Evolutionary conservation across 1,140 invertebrate genomes (phyloP).

Genomic region (Bactericera cockerelli): DNA sequence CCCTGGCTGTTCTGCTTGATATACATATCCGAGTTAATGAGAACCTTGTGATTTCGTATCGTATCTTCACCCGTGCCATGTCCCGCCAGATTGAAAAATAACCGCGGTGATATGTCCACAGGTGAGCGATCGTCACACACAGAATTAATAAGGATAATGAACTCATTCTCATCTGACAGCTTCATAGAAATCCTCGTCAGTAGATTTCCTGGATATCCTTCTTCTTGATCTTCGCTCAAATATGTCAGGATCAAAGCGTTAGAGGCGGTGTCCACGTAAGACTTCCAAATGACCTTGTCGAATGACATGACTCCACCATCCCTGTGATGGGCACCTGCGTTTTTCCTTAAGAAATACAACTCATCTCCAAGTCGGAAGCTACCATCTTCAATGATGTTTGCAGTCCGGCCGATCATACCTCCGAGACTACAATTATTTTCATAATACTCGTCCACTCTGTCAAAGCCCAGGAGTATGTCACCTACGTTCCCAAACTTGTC

Average conservation of each 20-base stretch:
- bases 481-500: not conserved
- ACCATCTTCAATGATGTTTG: not conserved
- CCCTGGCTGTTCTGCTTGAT: not conserved
- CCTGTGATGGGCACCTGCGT: not conserved
- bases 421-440: not conserved
- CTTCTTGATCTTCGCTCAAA: conserved; percentile 59
- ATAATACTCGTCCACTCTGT: not conserved
- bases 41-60: not conserved
- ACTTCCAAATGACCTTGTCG: conserved; percentile 29
- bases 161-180: conserved; percentile 50
- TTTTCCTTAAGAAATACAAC: not conserved
- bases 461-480: not conserved
- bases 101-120: conserved; percentile 81
- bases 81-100: conserved; percentile 85
- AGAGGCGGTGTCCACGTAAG: conserved; percentile 30
- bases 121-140: conserved; percentile 59
- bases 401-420: not conserved
- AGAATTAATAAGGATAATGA: conserved; percentile 55
- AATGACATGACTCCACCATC: not conserved
- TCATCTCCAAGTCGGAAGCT: not conserved
- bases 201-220: conserved; percentile 70
- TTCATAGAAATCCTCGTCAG: conserved; percentile 49
- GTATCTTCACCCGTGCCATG: conserved; percentile 33
- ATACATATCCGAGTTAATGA: not conserved
- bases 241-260: conserved; percentile 45